phyloP scores from a whole-genome alignment of 2,113 vertebrate genomes.

The Trichomycterus rosablanca region DNA sequence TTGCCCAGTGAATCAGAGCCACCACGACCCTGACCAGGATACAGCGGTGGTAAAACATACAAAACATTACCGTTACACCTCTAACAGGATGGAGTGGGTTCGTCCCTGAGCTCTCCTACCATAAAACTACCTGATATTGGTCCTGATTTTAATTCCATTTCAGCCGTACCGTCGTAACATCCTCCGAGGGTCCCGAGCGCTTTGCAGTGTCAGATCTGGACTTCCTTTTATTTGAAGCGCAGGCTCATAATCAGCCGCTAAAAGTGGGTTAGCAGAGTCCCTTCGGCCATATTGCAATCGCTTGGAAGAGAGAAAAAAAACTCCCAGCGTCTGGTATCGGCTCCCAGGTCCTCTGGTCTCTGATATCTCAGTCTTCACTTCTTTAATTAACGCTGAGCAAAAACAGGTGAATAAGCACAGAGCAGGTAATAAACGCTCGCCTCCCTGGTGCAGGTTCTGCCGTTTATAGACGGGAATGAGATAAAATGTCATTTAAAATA shows the following conservation, averaged over 20 bases:
- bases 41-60: too few species aligned
- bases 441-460: constrained; percentile 2
- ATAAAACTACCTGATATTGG: constrained; percentile 1
- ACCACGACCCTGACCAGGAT: too few species aligned
- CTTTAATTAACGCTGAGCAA: constrained; percentile 37
- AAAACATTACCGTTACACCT: too few species aligned
- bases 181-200: constrained; percentile 12
- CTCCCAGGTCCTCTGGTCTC: constrained; percentile 4
- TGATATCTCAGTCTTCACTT: constrained; percentile 33
- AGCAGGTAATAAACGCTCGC: constrained; percentile 14
- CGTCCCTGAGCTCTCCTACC: constrained; percentile 3
- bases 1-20: too few species aligned
- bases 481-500: too few species aligned
- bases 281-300: constrained; percentile 49
- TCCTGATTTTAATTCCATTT: constrained; percentile 6
- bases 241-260: constrained; percentile 26
- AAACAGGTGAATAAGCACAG: constrained; percentile 37
- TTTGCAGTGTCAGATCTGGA: constrained; percentile 31
- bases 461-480: too few species aligned
- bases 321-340: constrained; percentile 36
- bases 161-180: background rate
- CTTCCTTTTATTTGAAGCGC: constrained; percentile 37
- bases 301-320: constrained; percentile 45
- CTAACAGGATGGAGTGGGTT: too few species aligned
- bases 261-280: constrained; percentile 52